Evolutionary conservation across 2,888 invertebrate species (phyloP).

Genomic region (Anthophora plumipes): DNA sequence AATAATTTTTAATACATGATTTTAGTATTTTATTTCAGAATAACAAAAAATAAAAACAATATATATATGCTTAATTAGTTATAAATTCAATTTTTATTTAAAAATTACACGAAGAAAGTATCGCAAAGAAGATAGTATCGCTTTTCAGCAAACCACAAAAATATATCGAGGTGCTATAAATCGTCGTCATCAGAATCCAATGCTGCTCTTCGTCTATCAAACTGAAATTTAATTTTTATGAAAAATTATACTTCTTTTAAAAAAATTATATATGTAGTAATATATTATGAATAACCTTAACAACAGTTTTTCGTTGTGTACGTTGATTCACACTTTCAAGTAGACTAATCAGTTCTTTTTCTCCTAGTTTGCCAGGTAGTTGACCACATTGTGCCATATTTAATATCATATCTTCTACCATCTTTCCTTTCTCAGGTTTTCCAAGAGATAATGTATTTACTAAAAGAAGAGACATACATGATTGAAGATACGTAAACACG

Average conservation of each 20-base stretch:
- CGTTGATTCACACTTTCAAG: slow-evolving; percentile 95
- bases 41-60: slow-evolving; percentile 63
- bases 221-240: slow-evolving; percentile 85
- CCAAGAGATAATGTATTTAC: slow-evolving; percentile 97
- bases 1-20: slow-evolving; percentile 8
- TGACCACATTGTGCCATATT: slow-evolving; percentile 98
- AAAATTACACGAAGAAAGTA: slow-evolving; percentile 17
- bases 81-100: slow-evolving; percentile 30
- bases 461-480: slow-evolving; percentile 81
- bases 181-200: slow-evolving; percentile 93
- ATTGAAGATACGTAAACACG: not conserved
- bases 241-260: not conserved
- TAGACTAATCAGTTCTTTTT: slow-evolving; percentile 93
- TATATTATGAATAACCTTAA: slow-evolving; percentile 86
- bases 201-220: slow-evolving; percentile 94
- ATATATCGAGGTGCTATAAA: slow-evolving; percentile 73
- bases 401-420: slow-evolving; percentile 97
- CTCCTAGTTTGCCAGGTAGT: slow-evolving; percentile 92
- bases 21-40: slow-evolving; percentile 60
- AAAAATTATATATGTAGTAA: not conserved
- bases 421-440: slow-evolving; percentile 97
- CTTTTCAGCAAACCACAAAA: slow-evolving; percentile 15
- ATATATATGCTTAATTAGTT: slow-evolving; percentile 54
- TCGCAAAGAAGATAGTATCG: slow-evolving; percentile 3
- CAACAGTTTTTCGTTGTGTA: slow-evolving; percentile 91